Base-by-base conservation (phyloP, 2,888 invertebrate genomes). In the Crepidodera aurea region DNA sequence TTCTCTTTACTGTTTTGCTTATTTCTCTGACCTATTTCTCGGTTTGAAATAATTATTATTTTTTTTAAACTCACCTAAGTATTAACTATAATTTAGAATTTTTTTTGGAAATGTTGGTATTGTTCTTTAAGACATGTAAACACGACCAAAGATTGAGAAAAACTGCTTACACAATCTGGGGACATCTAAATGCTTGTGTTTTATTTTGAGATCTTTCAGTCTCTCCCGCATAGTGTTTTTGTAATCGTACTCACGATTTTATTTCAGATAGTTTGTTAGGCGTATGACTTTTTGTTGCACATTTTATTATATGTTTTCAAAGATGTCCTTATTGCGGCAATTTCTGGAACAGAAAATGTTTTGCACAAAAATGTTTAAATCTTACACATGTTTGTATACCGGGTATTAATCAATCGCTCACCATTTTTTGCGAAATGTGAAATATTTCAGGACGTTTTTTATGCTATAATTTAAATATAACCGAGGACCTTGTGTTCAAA, bases 121-220 rank as follows among this genome's bases (percentile, higher is more conserved):
- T 54, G 37, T n/a, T 34, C 53, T 64, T 16, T 68, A 60, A 65
- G 62, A 51, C 68, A 67, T 69, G 71, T 71, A 75, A 75, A 73
- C 76, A 75, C 71, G 67, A 68, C 72, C 71, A 72, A 72, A 70
- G 75, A 71, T 74, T 73, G 71, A 67, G 72, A 69, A 73, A 75
- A 78, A 78, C 77, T 77, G 76, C 75, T 73, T 75, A 74, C 72
- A 74, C 74, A 77, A 78, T 79, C 78, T 76, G 78, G 79, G 79
- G 79, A 80, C 79, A 79, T 77, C 77, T 79, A 71, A 73, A 77
- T 77, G 78, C 75, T 46, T 46, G 22, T 80, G 80, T 81, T 81
- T 81, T 81, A 81, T 81, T 81, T 81, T 81, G 73, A 79, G 79
- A 79, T 77, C 77, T 77, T 76, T 75, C 74, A 72, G 77, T 79